phyloP scores from a whole-genome alignment of 1,140 invertebrate genomes.

The Coptotermes formosanus region DNA sequence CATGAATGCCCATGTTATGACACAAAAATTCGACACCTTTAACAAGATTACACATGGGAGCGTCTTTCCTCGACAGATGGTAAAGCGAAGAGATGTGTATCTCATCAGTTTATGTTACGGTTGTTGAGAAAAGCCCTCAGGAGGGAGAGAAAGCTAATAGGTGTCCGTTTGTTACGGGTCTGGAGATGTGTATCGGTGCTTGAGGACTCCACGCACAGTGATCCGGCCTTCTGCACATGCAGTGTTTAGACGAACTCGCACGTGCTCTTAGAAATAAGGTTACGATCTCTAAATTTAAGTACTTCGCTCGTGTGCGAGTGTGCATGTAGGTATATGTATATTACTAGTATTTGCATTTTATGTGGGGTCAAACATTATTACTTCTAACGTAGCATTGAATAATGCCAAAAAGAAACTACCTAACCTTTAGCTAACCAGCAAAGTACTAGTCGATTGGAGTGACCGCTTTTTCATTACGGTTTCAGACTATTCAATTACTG shows the following conservation, averaged over 20 bases:
- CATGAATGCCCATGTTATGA: background rate
- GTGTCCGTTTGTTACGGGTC: background rate
- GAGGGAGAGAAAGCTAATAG: background rate
- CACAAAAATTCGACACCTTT: slow-evolving; percentile 3
- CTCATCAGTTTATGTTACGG: slow-evolving; percentile 15
- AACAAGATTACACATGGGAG: background rate
- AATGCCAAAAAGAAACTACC: too few relatives aligned
- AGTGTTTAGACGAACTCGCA: background rate
- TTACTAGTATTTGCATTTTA: too few relatives aligned
- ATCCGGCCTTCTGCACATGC: background rate
- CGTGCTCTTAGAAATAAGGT: too few relatives aligned
- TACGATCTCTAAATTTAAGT: too few relatives aligned
- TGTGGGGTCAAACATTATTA: too few relatives aligned
- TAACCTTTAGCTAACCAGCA: too few relatives aligned
- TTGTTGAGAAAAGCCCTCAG: background rate
- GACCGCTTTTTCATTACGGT: too few relatives aligned
- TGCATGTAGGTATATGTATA: too few relatives aligned
- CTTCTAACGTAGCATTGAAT: too few relatives aligned
- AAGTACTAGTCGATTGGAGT: too few relatives aligned
- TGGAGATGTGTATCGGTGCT: background rate
- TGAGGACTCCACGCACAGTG: background rate
- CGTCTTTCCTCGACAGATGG: background rate
- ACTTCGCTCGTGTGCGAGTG: too few relatives aligned
- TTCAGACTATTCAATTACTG: too few relatives aligned
- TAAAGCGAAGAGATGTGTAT: background rate